phyloP scores from a whole-genome alignment of 2,888 invertebrate genomes.

The Ennomos fuscantarius region DNA sequence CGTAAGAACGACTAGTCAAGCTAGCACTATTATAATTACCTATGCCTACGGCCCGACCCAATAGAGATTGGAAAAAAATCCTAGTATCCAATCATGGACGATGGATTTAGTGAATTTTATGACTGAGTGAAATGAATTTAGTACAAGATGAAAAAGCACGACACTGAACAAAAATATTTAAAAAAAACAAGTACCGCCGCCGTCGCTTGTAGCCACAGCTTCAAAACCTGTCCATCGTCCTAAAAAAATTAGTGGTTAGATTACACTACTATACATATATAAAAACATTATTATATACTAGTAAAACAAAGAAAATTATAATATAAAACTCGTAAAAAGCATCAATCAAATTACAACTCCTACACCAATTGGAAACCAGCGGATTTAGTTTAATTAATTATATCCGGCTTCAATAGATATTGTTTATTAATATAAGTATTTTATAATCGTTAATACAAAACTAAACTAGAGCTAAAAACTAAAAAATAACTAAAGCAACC shows the following conservation, averaged over 20 bases:
- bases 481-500: too few relatives aligned
- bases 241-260: conserved; percentile 72
- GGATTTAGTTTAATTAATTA: too few relatives aligned
- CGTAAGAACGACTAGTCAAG: too few relatives aligned
- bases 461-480: too few relatives aligned
- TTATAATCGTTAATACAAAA: too few relatives aligned
- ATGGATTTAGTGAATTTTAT: conserved; percentile 5
- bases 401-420: neutral
- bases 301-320: neutral
- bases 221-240: conserved; percentile 75
- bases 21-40: too few relatives aligned
- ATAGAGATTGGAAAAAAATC: too few relatives aligned
- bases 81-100: neutral
- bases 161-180: conserved; percentile 39
- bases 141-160: conserved; percentile 25
- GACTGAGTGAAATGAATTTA: conserved; percentile 28
- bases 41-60: too few relatives aligned
- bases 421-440: too few relatives aligned
- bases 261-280: conserved; percentile 26
- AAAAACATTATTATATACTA: neutral
- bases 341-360: too few relatives aligned
- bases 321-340: neutral
- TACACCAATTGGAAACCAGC: too few relatives aligned
- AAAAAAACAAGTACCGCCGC: conserved; percentile 66
- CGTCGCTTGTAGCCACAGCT: conserved; percentile 66